Evolutionary conservation across 2,113 vertebrate species (phyloP), one percentile per base, ranked within the genome.

Genomic region (Tylochromis polylepis): DNA sequence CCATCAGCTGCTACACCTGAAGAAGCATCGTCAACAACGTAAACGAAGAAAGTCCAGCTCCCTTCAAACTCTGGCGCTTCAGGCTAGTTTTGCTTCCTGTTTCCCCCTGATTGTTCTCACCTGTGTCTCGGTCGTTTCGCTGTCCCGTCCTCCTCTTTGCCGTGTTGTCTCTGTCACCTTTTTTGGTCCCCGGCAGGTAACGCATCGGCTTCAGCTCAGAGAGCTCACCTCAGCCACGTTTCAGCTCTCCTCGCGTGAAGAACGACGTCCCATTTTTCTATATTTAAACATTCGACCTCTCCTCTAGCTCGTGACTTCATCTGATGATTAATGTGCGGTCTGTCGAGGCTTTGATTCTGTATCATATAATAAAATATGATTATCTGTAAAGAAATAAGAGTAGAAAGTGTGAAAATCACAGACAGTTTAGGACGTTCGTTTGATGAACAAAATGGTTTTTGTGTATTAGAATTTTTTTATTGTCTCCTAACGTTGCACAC

Each of bases 401-500:
- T 2, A 57, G 38, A 51, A 67, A 4, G 41, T 24, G 6, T 29
- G 43, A 70, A 55, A 46, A 58, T 77, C 41, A 83, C 18, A 58
- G 15, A 46, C 18, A 58, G 15, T 82, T 83, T 11, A 11, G n/a
- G n/a, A 51, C 16, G 16, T 79, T 62, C 18, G 67, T 75, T 82
- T 36, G 38, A 81, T 46, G 9, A 78, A 81, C 55, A 29, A 22
- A 81, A 36, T 72, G 27, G 29, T 22, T n/a, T 87, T 15, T 81
- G 41, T 34, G 36, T 20, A 3, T 65, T 57, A 20, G 46, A n/a
- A 9, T 78, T 75, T 84, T 84, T 31, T 59, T 56, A 59, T 84
- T 85, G 84, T 92, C 80, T 86, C 51, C 79, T 22, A 67, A 36
- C 55, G 34, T 87, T 41, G n/a, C 11, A 1, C 65, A 78, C 91